Base-by-base conservation (phyloP, 2,797 vertebrate species). In the Gymnopithys bicolor region DNA sequence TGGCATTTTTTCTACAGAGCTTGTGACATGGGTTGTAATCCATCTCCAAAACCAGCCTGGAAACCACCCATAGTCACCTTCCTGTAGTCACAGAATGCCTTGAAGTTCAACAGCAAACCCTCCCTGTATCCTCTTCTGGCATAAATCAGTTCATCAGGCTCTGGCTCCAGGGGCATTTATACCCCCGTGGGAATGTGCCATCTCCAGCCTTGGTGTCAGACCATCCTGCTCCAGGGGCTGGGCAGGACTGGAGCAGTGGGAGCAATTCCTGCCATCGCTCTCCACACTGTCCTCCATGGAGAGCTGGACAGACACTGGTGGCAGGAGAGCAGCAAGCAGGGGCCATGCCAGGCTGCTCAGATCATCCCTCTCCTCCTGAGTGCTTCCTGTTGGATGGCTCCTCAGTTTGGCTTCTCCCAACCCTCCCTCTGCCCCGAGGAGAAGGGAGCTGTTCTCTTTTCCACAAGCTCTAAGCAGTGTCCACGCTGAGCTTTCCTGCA, bases 1-100 rank as follows among this genome's bases (percentile, higher is more conserved):
- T 52, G 19, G 28, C 32, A 53, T 48, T 81, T 69, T 51, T 33
- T 9, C n/a, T 21, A 32, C 0, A 69, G 5, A 28, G n/a, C 37
- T 75, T 52, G 43, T 17, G 13, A 37, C 21, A 6, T 1, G 32
- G 43, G 24, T 8, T 21, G 55, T 19, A 56, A 25, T 21, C 45
- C 39, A 19, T 24, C 37, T 39, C 68, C 69, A 73, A 56, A 91
- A 19, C 5, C 52, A n/a, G n/a, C n/a, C 2, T 16, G 19, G 56
- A 62, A 66, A 79, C 17, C 30, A 18, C 7, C 4, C 56, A 23
- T 0, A 22, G n/a, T 10, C 37, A 17, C 35, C 30, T 68, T 18
- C 63, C 7, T 0, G 0, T 0, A 30, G 35, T 27, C 56, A 33
- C 13, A 68, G 53, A 79, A 55, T 5, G 55, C 30, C 24, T 21